Conservation (phyloP, 1,140 invertebrate species). For the Augochlora pura region DNA sequence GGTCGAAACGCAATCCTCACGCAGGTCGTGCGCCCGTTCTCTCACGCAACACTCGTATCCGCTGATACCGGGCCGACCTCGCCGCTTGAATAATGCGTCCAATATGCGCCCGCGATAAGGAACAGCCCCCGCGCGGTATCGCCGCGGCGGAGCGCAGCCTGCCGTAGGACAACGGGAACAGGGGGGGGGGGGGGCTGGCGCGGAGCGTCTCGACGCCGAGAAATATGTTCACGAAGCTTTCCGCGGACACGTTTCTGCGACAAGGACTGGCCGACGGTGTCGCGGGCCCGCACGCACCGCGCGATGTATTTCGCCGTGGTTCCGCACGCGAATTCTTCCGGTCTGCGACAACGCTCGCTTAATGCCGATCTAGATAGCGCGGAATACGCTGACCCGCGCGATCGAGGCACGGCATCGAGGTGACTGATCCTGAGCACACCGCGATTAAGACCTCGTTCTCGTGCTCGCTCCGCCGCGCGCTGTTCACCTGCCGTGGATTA, state of each 20-base stretch:
- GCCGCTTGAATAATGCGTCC: slow-evolving; percentile 41
- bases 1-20: slow-evolving; percentile 30
- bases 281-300: background rate
- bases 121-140: slow-evolving; percentile 6
- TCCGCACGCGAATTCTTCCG: slow-evolving; percentile 37
- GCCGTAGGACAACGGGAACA: too few relatives aligned
- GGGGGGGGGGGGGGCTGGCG: too few relatives aligned
- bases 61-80: slow-evolving; percentile 3
- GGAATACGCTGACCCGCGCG: background rate
- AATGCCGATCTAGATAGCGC: slow-evolving; percentile 28
- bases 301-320: slow-evolving; percentile 21
- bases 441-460: too few relatives aligned
- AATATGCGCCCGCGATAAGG: slow-evolving; percentile 41
- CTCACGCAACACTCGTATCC: slow-evolving; percentile 25
- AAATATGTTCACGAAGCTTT: slow-evolving; percentile 31
- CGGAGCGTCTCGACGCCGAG: background rate
- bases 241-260: slow-evolving; percentile 27
- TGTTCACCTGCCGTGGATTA: too few relatives aligned
- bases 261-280: background rate
- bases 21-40: slow-evolving; percentile 23
- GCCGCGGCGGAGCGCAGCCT: too few relatives aligned
- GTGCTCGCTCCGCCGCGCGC: too few relatives aligned
- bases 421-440: too few relatives aligned
- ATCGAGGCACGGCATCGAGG: too few relatives aligned
- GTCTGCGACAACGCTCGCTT: background rate